A percentile compares a stretch with the other conserved stretches of the same genome.
Conservation (phyloP, 2,888 invertebrate species). For the Hyalella azteca region DNA sequence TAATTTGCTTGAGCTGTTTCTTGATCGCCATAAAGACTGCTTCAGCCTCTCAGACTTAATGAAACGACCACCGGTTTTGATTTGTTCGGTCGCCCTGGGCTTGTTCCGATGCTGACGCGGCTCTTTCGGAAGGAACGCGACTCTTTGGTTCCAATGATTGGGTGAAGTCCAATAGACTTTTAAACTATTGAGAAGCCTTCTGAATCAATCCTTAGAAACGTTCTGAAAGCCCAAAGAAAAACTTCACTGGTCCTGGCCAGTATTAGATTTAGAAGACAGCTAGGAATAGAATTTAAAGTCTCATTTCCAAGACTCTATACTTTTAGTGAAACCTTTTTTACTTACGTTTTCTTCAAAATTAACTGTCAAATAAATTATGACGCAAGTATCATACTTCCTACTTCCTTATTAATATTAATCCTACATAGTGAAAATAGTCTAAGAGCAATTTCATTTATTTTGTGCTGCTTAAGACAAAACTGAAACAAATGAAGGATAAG, state of each 20-base stretch:
- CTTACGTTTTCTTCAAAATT: too few species aligned
- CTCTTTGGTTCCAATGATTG: constrained; percentile 32
- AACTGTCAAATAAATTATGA: too few species aligned
- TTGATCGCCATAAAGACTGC: constrained; percentile 32
- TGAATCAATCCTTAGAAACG: constrained; percentile 26
- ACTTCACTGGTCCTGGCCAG: background rate
- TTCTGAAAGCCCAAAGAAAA: background rate
- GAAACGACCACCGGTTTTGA: constrained; percentile 24
- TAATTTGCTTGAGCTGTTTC: constrained; percentile 35
- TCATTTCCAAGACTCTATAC: too few species aligned
- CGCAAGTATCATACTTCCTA: too few species aligned
- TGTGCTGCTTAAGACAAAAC: too few species aligned
- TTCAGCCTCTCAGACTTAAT: constrained; percentile 12
- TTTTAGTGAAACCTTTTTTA: too few species aligned
- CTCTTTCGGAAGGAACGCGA: constrained; percentile 23
- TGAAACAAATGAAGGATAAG: too few species aligned
- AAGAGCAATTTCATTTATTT: too few species aligned
- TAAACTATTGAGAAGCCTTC: constrained; percentile 21
- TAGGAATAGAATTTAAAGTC: background rate
- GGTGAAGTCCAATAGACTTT: constrained; percentile 29
- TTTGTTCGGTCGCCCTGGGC: constrained; percentile 29
- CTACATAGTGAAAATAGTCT: too few species aligned
- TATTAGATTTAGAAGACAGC: constrained; percentile 4
- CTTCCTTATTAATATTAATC: too few species aligned
- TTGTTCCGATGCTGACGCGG: constrained; percentile 16